Conservation (phyloP, 2,888 invertebrate genomes). For the Antitype chi region DNA sequence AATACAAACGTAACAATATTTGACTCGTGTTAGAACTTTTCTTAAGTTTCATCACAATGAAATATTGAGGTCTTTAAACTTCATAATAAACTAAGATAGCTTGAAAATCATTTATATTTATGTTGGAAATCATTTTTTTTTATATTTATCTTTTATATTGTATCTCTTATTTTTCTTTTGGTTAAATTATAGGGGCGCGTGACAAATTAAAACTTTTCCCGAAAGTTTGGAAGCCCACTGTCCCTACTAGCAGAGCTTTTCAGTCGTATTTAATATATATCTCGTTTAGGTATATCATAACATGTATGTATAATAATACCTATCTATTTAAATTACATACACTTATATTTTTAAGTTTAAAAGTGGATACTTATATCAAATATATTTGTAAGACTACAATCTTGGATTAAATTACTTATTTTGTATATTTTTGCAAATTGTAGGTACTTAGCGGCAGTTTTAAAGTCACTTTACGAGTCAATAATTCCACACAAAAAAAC, state of each 20-base stretch:
- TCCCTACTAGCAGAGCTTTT: background rate
- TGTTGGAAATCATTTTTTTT: no score
- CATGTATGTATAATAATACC: no score
- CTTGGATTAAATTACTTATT: background rate
- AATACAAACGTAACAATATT: background rate
- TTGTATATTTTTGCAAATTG: background rate
- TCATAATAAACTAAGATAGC: background rate
- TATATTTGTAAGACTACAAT: background rate
- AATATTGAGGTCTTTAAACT: background rate
- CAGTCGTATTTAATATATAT: background rate
- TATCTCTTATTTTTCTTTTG: constrained; percentile 1
- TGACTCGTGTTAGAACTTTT: background rate
- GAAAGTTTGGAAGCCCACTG: constrained; percentile 13
- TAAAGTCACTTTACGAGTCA: background rate
- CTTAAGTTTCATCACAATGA: background rate
- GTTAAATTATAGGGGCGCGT: constrained; percentile 21
- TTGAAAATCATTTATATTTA: no score
- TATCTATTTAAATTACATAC: background rate
- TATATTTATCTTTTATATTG: background rate
- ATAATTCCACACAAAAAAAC: background rate
- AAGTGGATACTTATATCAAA: background rate
- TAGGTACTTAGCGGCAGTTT: background rate
- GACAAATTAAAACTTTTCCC: constrained; percentile 21
- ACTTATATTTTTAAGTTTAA: background rate
- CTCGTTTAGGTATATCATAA: background rate